phyloP scores from a whole-genome alignment of 2,113 vertebrate genomes.

The Empidonax alnorum region DNA sequence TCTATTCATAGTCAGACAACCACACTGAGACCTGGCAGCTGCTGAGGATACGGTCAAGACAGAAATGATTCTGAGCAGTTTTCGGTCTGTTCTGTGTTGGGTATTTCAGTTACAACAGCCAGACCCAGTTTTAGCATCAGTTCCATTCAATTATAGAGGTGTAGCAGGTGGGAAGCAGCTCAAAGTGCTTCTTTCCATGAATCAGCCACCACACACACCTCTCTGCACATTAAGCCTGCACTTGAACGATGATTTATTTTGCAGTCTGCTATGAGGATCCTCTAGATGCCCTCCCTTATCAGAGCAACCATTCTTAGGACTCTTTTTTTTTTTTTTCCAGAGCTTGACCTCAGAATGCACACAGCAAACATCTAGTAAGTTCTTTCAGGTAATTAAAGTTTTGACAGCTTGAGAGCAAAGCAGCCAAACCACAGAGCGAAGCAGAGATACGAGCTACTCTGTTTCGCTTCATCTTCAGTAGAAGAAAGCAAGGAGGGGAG shows the following conservation, averaged over 20 bases:
- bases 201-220: conserved; percentile 4
- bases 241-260: neutral
- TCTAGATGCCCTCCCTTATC: neutral
- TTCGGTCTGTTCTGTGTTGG: neutral
- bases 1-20: neutral
- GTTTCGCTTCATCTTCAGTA: neutral
- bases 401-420: neutral
- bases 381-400: neutral
- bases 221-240: neutral
- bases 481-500: neutral
- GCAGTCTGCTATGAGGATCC: neutral
- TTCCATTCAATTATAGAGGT: neutral
- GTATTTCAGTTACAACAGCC: neutral
- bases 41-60: neutral
- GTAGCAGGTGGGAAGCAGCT: neutral
- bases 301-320: neutral
- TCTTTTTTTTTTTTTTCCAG: neutral
- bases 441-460: neutral
- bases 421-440: neutral
- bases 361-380: neutral
- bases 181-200: neutral
- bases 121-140: neutral
- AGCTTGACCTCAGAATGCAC: neutral
- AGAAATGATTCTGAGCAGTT: neutral
- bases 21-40: neutral